Conservation (phyloP, 2,797 vertebrate species). For the Varecia variegata region DNA sequence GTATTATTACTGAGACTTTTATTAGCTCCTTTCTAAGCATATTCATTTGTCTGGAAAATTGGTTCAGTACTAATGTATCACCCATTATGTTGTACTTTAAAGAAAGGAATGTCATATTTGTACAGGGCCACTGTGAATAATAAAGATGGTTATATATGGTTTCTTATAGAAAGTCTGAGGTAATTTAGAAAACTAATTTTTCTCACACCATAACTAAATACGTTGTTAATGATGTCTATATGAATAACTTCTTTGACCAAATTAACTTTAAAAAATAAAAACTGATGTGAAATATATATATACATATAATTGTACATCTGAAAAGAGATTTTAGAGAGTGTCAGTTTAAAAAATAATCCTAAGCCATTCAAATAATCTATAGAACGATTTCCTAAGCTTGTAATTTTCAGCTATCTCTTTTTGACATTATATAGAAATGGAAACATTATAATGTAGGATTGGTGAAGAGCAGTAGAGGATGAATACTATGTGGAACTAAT, state of each 20-base stretch:
- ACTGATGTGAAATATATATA: neutral
- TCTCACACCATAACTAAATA: neutral
- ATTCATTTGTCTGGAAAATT: slow-evolving; percentile 52
- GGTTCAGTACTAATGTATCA: slow-evolving; percentile 53
- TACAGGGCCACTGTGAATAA: neutral
- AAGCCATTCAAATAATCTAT: neutral
- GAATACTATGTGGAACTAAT: neutral
- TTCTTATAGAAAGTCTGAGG: neutral
- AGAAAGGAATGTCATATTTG: neutral
- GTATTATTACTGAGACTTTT: slow-evolving; percentile 49
- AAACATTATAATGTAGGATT: neutral
- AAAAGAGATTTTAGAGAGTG: neutral
- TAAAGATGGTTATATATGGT: neutral
- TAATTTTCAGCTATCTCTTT: neutral
- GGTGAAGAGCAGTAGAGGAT: neutral
- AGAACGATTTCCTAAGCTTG: neutral
- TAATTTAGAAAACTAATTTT: neutral
- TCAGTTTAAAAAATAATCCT: neutral
- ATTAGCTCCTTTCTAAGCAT: slow-evolving; percentile 54
- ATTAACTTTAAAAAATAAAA: neutral
- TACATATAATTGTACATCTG: neutral
- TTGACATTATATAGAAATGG: neutral
- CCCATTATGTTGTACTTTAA: neutral
- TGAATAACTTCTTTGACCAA: neutral
- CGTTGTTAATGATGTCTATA: neutral